Conservation (phyloP, 2,797 vertebrate species). For the Leptodactylus fallax region DNA sequence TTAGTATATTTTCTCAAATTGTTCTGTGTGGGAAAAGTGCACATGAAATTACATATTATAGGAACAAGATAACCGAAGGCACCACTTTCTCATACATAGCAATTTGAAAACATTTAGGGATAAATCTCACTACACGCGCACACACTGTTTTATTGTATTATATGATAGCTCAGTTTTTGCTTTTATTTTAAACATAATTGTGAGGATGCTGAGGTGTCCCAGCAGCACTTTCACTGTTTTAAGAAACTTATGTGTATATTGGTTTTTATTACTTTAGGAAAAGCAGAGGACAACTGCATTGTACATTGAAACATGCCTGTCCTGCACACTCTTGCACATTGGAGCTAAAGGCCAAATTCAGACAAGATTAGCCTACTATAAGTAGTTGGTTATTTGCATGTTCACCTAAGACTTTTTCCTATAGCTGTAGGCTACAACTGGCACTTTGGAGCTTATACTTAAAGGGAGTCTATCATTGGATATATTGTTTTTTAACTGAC, state of each 20-base stretch:
- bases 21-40: slow-evolving; percentile 56
- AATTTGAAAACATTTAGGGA: slow-evolving; percentile 44
- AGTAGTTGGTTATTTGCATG: background rate
- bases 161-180: slow-evolving; percentile 12
- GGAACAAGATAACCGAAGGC: slow-evolving; percentile 36
- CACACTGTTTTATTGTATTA: slow-evolving; percentile 17
- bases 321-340: background rate
- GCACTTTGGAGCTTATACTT: no score
- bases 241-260: no score
- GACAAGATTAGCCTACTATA: background rate
- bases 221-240: background rate
- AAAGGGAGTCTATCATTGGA: no score
- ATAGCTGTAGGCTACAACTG: no score
- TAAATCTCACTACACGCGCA: slow-evolving; percentile 56
- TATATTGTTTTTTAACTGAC: no score
- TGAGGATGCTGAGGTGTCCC: background rate
- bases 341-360: background rate
- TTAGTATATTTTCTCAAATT: slow-evolving; percentile 59
- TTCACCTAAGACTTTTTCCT: background rate
- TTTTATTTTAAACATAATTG: slow-evolving; percentile 1
- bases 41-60: slow-evolving; percentile 48
- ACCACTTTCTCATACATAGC: slow-evolving; percentile 36
- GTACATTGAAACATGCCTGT: background rate
- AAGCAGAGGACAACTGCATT: no score
- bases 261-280: no score